Evolutionary conservation across 2,888 invertebrate species (phyloP), one percentile per base, ranked within the genome.

Genomic region (Margaritifera margaritifera): DNA sequence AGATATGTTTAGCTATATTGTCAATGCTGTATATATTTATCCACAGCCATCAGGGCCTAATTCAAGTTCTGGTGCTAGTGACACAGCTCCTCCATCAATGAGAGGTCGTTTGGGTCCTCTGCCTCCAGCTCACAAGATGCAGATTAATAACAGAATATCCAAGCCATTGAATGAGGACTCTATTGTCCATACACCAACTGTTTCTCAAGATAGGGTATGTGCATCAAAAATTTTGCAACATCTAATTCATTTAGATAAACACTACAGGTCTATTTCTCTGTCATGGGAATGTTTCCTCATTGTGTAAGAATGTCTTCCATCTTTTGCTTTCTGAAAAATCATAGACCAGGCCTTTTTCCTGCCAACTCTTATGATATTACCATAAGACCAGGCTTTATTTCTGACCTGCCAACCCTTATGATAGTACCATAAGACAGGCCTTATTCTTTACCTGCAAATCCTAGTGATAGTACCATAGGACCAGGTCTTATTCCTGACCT

Each of bases 91-190:
- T n/a, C 61, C 24, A 22, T 58, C 90, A 31, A 89, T 92, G n/a
- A 92, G 92, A 83, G 92, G 92, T 57, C 88, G 92, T n/a, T 87
- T 92, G 58, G 92, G 92, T 54, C 74, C 75, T 1, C 83, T 85
- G 31, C 85, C 85, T 1, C 83, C 82, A 2, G 71, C 81, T 22
- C 80, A 81, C 66, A 84, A 84, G 68, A 62, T 85, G 65, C 75
- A 75, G 15, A 75, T 87, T 25, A 85, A 86, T 71, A 86, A 86
- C 66, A 42, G 42, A 42, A 15, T 42, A 42, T 15, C 42, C 42
- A 42, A 42, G 42, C 42, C 42, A 3, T 69, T 80, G 52, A 71
- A 27, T 2, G 71, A 71, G 52, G 75, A 75, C 51, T 24, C 68
- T 31, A 20, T 61, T 25, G 42, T 51, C 20, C 42, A 22, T 59